phyloP scores from a whole-genome alignment of 2,113 vertebrate species.

The Ornithorhynchus anatinus region DNA sequence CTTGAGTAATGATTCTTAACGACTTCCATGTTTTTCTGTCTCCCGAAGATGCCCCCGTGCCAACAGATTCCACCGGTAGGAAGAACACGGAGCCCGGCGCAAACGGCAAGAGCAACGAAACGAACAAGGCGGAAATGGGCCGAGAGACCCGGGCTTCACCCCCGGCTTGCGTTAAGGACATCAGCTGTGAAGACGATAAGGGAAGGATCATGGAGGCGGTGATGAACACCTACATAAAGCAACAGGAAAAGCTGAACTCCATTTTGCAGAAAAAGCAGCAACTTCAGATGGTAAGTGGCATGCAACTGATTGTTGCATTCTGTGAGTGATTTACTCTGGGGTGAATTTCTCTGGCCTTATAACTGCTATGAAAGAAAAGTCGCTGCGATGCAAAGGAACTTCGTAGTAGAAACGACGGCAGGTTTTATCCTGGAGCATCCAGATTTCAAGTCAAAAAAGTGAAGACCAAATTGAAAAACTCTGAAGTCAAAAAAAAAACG shows the following conservation, averaged over 20 bases:
- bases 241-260: constrained; percentile 92
- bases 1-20: constrained; percentile 7
- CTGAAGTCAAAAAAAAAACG: no score
- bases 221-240: constrained; percentile 91
- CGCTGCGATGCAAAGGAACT: no score
- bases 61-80: constrained; percentile 70
- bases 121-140: constrained; percentile 68
- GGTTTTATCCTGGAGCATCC: no score
- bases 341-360: no score
- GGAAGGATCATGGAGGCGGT: constrained; percentile 96
- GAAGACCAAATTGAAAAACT: no score
- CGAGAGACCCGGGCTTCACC: constrained; percentile 65
- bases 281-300: constrained; percentile 86
- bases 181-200: constrained; percentile 89
- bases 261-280: constrained; percentile 94
- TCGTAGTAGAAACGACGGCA: no score
- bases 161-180: constrained; percentile 71
- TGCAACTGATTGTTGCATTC: background rate
- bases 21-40: background rate
- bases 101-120: constrained; percentile 62
- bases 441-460: no score
- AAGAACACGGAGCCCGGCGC: constrained; percentile 72
- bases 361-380: no score
- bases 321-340: no score
- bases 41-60: constrained; percentile 71